Evolutionary conservation across 2,888 invertebrate species (phyloP).

Genomic region (Sericinus montela): DNA sequence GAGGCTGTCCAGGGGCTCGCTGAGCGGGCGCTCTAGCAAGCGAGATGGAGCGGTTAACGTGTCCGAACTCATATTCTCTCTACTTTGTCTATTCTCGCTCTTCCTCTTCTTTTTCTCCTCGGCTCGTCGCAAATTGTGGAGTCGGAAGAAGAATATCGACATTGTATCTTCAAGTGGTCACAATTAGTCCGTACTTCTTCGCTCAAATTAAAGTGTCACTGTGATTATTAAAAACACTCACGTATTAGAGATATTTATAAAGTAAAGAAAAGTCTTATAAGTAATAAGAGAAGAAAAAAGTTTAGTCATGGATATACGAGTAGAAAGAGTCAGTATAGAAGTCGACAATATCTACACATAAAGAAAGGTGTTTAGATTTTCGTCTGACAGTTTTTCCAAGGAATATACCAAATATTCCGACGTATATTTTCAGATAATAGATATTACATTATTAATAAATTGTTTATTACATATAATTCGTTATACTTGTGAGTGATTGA

Average conservation of each 20-base stretch:
- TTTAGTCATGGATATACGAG: neutral
- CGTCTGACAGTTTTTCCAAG: neutral
- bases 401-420: neutral
- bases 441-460: too few relatives aligned
- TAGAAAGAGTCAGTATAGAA: neutral
- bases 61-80: conserved; percentile 66
- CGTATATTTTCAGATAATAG: too few relatives aligned
- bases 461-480: too few relatives aligned
- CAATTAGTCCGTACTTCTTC: neutral
- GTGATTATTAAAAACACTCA: neutral
- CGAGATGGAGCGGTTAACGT: conserved; percentile 87
- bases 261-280: neutral
- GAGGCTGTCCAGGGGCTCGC: conserved; percentile 91
- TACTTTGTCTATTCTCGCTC: conserved; percentile 38
- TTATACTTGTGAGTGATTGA: too few relatives aligned
- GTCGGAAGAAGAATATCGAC: conserved; percentile 97
- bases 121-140: conserved; percentile 93
- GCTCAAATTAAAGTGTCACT: neutral
- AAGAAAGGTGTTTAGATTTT: neutral
- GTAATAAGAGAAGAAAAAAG: neutral
- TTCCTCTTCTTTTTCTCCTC: conserved; percentile 79
- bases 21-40: conserved; percentile 90
- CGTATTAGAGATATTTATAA: neutral
- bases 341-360: neutral
- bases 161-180: conserved; percentile 75